Evolutionary conservation across 2,113 vertebrate genomes (phyloP), one percentile per base, ranked within the genome.

Genomic region (Clupea harengus): DNA sequence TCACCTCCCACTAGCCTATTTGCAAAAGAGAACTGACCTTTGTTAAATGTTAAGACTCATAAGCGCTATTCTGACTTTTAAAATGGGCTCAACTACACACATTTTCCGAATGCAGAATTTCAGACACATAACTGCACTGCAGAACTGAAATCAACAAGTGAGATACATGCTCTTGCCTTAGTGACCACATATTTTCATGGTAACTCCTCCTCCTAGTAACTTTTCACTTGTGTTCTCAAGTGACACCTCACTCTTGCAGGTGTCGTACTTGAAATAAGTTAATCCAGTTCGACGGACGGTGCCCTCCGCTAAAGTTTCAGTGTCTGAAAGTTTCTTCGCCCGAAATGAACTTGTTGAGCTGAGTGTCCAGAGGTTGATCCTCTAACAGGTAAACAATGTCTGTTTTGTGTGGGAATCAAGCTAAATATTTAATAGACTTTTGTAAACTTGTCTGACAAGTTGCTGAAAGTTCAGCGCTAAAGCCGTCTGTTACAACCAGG

Each of bases 171-270:
- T 15, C 67, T 39, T 15, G 28, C 13, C 67, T 39, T 11, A 75
- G 25, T 75, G 10, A 67, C 18, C 22, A 20, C 57, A 67, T 25
- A 39, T 75, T 78, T 78, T 39, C 67, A 75, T 75, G 4, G 2
- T 78, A 78, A 78, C 72, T 78, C 72, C 72, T 28, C 72, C 72
- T 39, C 13, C n/a, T n/a, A n/a, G n/a, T n/a, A n/a, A n/a, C n/a
- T 44, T 44, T 78, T 78, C 0, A 39, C 72, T 32, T 39, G 4
- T 78, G 5, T 15, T 78, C 8, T 32, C 25, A 78, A 78, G 9
- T 78, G 32, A 78, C 72, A 78, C 72, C 13, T 28, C 28, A 17
- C 13, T 17, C 28, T 78, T 39, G 32, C 72, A 78, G 72, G 72
- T 78, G 72, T 39, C 72, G 28, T 28, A 17, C 28, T 78, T 4